A percentile compares a stretch with the other conserved stretches of the same genome.
phyloP scores from a whole-genome alignment of 2,888 invertebrate genomes.

The Oligia strigilis region DNA sequence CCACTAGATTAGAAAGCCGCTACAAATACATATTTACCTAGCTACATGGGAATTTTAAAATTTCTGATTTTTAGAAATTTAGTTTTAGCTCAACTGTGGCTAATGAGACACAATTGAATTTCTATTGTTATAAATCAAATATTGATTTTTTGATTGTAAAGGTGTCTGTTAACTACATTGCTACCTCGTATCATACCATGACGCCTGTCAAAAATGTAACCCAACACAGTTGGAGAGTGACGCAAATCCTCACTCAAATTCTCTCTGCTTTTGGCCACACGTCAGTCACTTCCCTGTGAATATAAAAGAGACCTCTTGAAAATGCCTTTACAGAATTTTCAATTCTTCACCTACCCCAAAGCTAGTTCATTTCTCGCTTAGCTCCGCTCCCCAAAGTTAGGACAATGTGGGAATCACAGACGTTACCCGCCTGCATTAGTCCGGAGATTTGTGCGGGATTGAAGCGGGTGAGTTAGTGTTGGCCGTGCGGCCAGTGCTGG shows the following conservation, averaged over 20 bases:
- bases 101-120: too few species aligned
- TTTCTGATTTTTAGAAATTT: neutral
- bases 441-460: constrained; percentile 69
- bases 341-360: constrained; percentile 36
- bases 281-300: constrained; percentile 29
- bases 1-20: neutral
- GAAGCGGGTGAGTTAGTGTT: constrained; percentile 63
- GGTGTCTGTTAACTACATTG: neutral
- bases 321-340: constrained; percentile 45
- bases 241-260: constrained; percentile 16
- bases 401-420: constrained; percentile 71
- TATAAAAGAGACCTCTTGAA: constrained; percentile 32
- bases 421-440: constrained; percentile 66
- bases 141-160: neutral
- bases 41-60: neutral
- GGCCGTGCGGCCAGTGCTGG: constrained; percentile 55
- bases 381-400: constrained; percentile 58
- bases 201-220: neutral
- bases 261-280: constrained; percentile 3
- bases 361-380: constrained; percentile 46
- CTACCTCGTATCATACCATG: neutral
- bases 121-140: too few species aligned
- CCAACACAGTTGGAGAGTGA: neutral
- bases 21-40: neutral
- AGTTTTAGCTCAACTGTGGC: too few species aligned